Evolutionary conservation across 2,113 vertebrate genomes (phyloP).

Genomic region (Bombycilla garrulus): DNA sequence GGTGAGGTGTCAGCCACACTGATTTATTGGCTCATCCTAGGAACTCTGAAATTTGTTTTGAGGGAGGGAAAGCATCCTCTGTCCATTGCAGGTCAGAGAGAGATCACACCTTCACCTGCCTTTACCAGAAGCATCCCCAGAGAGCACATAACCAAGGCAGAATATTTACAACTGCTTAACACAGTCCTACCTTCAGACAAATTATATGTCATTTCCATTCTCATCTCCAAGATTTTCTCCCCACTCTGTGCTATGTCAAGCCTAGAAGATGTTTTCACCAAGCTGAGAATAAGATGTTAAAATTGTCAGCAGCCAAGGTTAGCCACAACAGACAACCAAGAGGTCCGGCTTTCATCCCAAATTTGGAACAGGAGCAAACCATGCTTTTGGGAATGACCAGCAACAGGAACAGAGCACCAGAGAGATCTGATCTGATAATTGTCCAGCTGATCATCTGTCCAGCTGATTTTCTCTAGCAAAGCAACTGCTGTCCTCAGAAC

Average conservation of each 20-base stretch:
- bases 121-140: neutral
- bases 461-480: neutral
- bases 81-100: neutral
- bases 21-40: neutral
- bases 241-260: neutral
- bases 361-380: neutral
- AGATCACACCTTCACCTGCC: neutral
- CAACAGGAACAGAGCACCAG: neutral
- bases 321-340: neutral
- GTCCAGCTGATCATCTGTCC: neutral
- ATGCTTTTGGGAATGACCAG: neutral
- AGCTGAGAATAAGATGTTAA: neutral
- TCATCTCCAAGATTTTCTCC: neutral
- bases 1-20: neutral
- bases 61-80: neutral
- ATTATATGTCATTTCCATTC: neutral
- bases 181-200: neutral
- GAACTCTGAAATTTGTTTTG: neutral
- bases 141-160: neutral
- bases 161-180: neutral
- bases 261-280: neutral
- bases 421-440: neutral
- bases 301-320: neutral
- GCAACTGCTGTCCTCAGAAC: neutral
- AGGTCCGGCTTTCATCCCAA: neutral